Base-by-base conservation (phyloP, 2,888 invertebrate species). In the Spialia ferax region DNA sequence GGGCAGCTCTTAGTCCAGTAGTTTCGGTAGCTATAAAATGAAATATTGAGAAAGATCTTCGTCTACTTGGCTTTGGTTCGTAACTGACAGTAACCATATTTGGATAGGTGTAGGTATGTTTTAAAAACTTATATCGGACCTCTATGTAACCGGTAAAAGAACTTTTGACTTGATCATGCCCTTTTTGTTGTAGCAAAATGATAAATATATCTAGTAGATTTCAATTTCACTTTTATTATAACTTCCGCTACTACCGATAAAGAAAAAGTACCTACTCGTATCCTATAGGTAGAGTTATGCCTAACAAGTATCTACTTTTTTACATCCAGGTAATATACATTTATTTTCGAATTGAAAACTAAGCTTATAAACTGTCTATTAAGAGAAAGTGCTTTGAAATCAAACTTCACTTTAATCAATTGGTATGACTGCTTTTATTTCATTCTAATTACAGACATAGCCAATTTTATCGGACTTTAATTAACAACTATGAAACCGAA, bases 351-450 rank as follows among this genome's bases (percentile, higher is more conserved):
- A 42, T 42, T 2, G 42, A 3, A 23, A 50, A 20, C 20, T 11
- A 50, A 20, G 22, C 18, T 50, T 50, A 48, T 48, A 2, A 23
- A 52, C 22, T 11, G 5, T 23, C 22, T 13, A 22, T 50, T 50
- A 23, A 13, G 11, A 6, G 11, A 48, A 20, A 11, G 10, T 20
- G 48, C 48, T 11, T 48, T 48, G 20, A 3, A 48, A 11, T 20
- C 18, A 48, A 48, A 48, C 20, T 20, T 48, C 11, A 48, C 45
- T 48, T 20, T 48, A 48, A 48, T 48, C 48, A 48, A 48, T 48
- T 48, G 48, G n/a, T 23, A n/a, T 26, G 52, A 55, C 29, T 18
- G 52, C 35, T 52, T 57, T 45, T 35, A 20, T 32, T 48, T 35
- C 20, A 23, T 57, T 48, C 15, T 32, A 57, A 57, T 65, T 57